Conservation (phyloP, 2,888 invertebrate species). For the Exephanes ischioxanthus region DNA sequence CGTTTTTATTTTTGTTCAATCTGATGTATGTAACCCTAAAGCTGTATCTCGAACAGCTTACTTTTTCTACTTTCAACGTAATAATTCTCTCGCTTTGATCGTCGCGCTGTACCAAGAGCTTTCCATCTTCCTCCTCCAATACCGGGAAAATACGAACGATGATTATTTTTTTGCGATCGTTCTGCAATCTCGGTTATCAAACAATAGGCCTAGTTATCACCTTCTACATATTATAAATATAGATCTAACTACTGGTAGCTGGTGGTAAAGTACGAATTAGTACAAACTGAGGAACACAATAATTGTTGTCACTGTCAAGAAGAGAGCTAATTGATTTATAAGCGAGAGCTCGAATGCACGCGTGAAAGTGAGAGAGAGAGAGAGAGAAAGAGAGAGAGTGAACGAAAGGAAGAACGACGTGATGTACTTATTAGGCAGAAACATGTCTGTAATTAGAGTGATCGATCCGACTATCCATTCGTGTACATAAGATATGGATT, state of each 20-base stretch:
- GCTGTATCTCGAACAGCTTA: constrained; percentile 45
- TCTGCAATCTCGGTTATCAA: constrained; percentile 26
- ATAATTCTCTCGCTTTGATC: constrained; percentile 48
- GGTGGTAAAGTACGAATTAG: constrained; percentile 69
- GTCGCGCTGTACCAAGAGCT: constrained; percentile 33
- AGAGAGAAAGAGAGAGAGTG: background rate
- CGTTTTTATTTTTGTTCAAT: background rate
- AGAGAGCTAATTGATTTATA: constrained; percentile 26
- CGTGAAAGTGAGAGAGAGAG: constrained; percentile 3
- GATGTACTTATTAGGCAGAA: constrained; percentile 50
- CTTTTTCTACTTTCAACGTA: constrained; percentile 41
- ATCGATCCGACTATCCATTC: constrained; percentile 40
- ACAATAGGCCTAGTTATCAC: constrained; percentile 45
- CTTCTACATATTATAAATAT: constrained; percentile 52
- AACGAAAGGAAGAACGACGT: constrained; percentile 32
- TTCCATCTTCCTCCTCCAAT: constrained; percentile 10
- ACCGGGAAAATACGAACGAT: constrained; percentile 13
- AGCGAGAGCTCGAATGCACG: constrained; percentile 36
- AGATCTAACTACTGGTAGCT: constrained; percentile 21
- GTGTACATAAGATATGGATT: constrained; percentile 67
- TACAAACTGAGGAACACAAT: constrained; percentile 71
- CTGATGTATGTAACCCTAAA: background rate
- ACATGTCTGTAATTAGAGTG: constrained; percentile 11
- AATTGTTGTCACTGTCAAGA: constrained; percentile 59
- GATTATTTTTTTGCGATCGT: constrained; percentile 22